Conservation (phyloP, 1,140 invertebrate genomes). For the Homalodisca vitripennis region DNA sequence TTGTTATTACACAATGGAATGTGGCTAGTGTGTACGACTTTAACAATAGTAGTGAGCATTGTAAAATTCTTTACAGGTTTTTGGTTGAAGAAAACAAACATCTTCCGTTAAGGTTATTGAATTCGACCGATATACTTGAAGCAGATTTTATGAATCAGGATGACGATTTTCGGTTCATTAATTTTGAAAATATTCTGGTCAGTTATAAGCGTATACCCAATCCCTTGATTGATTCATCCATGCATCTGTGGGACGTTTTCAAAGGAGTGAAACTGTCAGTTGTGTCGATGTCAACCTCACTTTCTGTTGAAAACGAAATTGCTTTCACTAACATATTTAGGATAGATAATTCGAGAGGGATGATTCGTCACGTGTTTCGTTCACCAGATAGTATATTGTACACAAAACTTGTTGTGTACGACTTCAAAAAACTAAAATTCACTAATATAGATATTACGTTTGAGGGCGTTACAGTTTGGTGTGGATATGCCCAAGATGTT, state of each 20-base stretch:
- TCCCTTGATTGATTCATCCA: neutral
- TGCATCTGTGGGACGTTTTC: conserved; percentile 7
- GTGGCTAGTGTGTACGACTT: neutral
- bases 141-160: neutral
- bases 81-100: neutral
- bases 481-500: conserved; percentile 2
- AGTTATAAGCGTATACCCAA: conserved; percentile 7
- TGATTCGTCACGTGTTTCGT: neutral
- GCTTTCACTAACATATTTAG: conserved; percentile 6
- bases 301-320: neutral
- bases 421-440: conserved; percentile 14
- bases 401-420: neutral
- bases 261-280: neutral
- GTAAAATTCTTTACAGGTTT: neutral
- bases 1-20: conserved; percentile 7
- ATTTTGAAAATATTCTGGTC: neutral
- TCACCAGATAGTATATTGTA: neutral
- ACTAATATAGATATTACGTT: neutral
- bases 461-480: conserved; percentile 4
- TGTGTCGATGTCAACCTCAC: neutral
- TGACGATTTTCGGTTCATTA: neutral
- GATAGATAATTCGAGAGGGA: neutral
- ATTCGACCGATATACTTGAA: neutral
- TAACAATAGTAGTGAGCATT: neutral
- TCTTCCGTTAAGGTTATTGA: neutral